Percentiles rank a stretch among this genome's conserved stretches.
Evolutionary conservation across 1,140 invertebrate genomes (phyloP).

Genomic region (Atta colombica): DNA sequence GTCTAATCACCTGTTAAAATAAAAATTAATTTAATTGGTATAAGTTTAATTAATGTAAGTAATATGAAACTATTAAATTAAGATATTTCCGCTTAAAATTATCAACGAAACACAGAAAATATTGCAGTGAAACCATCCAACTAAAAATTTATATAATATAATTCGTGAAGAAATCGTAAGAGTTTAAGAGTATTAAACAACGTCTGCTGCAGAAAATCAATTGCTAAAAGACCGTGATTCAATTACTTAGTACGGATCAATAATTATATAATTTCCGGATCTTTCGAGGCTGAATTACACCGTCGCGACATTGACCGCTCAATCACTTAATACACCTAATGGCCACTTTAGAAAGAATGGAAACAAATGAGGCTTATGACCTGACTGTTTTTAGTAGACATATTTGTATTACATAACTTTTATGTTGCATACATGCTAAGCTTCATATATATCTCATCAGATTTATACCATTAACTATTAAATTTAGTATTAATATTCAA

Average conservation of each 20-base stretch:
- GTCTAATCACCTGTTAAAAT: neutral
- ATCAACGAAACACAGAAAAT: neutral
- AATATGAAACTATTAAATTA: neutral
- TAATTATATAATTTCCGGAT: conserved; percentile 71
- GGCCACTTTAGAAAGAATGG: conserved; percentile 57
- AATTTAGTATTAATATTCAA: neutral
- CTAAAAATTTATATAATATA: neutral
- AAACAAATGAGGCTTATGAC: conserved; percentile 64
- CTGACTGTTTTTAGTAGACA: neutral
- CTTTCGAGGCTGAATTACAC: conserved; percentile 43
- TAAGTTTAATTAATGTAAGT: neutral
- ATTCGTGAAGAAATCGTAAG: neutral
- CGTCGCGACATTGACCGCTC: conserved; percentile 70
- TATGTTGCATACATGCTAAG: neutral
- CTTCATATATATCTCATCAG: neutral
- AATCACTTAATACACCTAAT: conserved; percentile 63
- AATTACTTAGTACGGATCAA: conserved; percentile 50
- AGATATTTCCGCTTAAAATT: neutral
- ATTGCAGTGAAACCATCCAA: neutral
- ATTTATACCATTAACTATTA: neutral
- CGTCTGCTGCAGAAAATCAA: neutral
- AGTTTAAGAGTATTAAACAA: neutral
- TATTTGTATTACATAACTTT: neutral
- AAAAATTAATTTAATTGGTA: neutral
- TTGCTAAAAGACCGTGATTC: conserved; percentile 30